Conservation (phyloP, 2,113 vertebrate species). For the Monarcha castaneiventris region DNA sequence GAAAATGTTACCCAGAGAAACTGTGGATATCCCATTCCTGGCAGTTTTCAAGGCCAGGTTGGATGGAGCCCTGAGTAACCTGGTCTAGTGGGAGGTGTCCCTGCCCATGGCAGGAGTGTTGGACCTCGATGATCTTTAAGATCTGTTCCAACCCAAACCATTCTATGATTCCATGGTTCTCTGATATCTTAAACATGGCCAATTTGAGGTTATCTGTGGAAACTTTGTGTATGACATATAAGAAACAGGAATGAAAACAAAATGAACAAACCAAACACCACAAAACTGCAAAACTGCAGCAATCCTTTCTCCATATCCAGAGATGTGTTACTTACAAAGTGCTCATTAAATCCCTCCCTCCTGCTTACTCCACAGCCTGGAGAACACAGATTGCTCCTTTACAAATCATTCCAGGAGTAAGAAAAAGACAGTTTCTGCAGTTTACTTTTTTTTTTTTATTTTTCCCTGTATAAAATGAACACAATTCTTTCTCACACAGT, state of each 20-base stretch:
- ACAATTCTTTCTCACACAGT: background rate
- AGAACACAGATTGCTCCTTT: background rate
- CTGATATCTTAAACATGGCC: background rate
- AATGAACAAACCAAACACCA: background rate
- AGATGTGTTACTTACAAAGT: background rate
- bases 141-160: background rate
- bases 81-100: background rate
- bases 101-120: background rate
- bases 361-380: background rate
- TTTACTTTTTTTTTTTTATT: background rate
- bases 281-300: background rate
- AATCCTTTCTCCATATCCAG: background rate
- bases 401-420: background rate
- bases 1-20: background rate
- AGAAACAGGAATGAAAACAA: background rate
- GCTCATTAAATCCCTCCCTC: background rate
- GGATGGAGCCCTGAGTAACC: background rate
- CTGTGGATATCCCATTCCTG: background rate
- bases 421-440: background rate
- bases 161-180: background rate
- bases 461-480: background rate
- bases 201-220: background rate
- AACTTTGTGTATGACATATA: background rate
- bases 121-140: accelerated
- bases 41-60: background rate